A percentile compares a stretch with the other conserved stretches of the same genome.
phyloP scores from a whole-genome alignment of 2,888 invertebrate genomes.

The Apodemia zela region DNA sequence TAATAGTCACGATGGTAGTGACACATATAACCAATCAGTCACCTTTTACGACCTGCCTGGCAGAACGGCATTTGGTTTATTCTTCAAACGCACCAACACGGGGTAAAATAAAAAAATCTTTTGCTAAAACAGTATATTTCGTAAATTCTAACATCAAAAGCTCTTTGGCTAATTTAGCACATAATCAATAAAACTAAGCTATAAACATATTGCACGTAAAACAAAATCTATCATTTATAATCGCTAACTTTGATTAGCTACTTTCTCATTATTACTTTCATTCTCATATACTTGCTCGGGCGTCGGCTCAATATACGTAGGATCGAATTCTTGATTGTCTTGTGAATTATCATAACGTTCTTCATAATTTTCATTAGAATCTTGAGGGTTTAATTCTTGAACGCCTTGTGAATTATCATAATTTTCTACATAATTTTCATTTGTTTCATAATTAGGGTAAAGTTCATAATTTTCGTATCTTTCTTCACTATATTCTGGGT shows the following conservation, averaged over 20 bases:
- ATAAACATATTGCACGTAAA: conserved; percentile 62
- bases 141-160: conserved; percentile 21
- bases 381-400: conserved; percentile 37
- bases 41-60: no score
- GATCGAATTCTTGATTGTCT: conserved; percentile 18
- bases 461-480: conserved; percentile 59
- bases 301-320: conserved; percentile 37
- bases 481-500: conserved; percentile 45
- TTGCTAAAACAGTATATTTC: conserved; percentile 31
- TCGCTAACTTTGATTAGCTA: conserved; percentile 43
- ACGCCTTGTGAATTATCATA: conserved; percentile 48
- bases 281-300: conserved; percentile 29
- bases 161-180: conserved; percentile 21
- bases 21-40: no score
- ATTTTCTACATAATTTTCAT: conserved; percentile 51
- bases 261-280: conserved; percentile 45
- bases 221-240: conserved; percentile 33
- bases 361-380: conserved; percentile 28
- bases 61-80: no score
- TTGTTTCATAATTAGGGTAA: conserved; percentile 51
- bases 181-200: conserved; percentile 35
- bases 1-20: no score
- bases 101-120: conserved; percentile 10
- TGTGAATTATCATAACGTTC: conserved; percentile 16
- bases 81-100: no score